Evolutionary conservation across 35 echinoderm and acorn worm genomes (phyloP).

Genomic region (Patiria miniata): DNA sequence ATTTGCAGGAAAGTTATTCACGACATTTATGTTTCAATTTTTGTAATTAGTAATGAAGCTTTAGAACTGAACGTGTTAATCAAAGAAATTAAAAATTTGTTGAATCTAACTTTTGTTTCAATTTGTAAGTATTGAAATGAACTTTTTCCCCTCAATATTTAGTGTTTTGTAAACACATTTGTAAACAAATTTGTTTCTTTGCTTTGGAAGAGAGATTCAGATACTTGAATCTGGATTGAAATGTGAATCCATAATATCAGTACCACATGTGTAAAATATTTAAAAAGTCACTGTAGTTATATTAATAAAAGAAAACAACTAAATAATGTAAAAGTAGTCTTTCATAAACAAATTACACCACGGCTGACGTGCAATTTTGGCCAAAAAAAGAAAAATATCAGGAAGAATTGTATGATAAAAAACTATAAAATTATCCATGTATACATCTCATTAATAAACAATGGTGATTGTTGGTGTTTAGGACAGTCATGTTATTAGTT

Average conservation of each 20-base stretch:
- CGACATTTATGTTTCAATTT: too few relatives aligned
- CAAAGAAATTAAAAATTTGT: too few relatives aligned
- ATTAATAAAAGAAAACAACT: neutral
- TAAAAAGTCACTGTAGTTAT: slow-evolving; percentile 7
- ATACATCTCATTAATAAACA: slow-evolving; percentile 19
- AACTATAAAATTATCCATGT: neutral
- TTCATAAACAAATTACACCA: slow-evolving; percentile 2
- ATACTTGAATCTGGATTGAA: too few relatives aligned
- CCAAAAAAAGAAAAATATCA: neutral
- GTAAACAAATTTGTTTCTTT: too few relatives aligned
- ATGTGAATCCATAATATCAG: neutral
- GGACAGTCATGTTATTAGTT: slow-evolving; percentile 1
- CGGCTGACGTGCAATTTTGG: slow-evolving; percentile 30
- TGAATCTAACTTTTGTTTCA: too few relatives aligned
- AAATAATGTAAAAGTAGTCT: neutral
- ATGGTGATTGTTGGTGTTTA: slow-evolving; percentile 13
- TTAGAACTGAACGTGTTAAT: too few relatives aligned
- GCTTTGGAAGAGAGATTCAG: too few relatives aligned
- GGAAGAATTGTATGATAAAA: slow-evolving; percentile 14
- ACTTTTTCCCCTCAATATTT: too few relatives aligned
- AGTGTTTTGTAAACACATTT: too few relatives aligned
- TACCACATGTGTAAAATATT: neutral
- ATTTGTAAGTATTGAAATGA: too few relatives aligned
- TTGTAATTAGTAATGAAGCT: too few relatives aligned
- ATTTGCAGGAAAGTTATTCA: too few relatives aligned